Evolutionary conservation across 2,113 vertebrate genomes (phyloP).

Genomic region (Seriola dumerili): DNA sequence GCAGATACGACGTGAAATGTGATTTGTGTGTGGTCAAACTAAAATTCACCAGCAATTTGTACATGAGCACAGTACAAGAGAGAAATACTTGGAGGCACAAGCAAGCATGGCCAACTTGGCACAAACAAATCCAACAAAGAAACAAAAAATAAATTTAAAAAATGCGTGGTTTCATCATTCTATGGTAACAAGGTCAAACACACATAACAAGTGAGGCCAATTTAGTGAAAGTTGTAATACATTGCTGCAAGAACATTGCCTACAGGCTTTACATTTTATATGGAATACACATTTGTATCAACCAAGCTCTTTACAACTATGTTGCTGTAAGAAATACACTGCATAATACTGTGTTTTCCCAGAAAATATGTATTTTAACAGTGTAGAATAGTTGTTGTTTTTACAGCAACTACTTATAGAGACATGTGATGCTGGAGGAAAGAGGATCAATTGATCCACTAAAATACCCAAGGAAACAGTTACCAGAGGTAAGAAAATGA

Average conservation of each 20-base stretch:
- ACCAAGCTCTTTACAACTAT: no score
- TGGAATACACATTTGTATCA: no score
- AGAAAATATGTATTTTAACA: no score
- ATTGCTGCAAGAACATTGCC: background rate
- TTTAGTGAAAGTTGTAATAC: background rate
- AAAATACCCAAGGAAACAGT: background rate
- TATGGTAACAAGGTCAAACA: background rate
- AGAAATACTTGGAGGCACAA: background rate
- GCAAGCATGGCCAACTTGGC: background rate
- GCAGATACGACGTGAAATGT: slow-evolving; percentile 18
- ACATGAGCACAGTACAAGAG: background rate
- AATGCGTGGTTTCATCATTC: background rate
- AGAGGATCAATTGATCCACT: background rate
- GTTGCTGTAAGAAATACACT: no score
- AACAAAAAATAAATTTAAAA: background rate
- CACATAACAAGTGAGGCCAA: background rate
- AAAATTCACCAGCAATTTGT: slow-evolving; percentile 17
- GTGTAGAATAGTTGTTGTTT: background rate
- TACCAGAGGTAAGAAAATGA: background rate
- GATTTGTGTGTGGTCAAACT: background rate
- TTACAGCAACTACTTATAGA: background rate
- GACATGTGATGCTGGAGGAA: background rate
- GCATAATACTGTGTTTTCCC: no score
- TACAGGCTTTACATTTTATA: background rate
- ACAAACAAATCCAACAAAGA: background rate